Evolutionary conservation across 2,888 invertebrate genomes (phyloP), one percentile per base, ranked within the genome.

Genomic region (Acrobasis consociella): DNA sequence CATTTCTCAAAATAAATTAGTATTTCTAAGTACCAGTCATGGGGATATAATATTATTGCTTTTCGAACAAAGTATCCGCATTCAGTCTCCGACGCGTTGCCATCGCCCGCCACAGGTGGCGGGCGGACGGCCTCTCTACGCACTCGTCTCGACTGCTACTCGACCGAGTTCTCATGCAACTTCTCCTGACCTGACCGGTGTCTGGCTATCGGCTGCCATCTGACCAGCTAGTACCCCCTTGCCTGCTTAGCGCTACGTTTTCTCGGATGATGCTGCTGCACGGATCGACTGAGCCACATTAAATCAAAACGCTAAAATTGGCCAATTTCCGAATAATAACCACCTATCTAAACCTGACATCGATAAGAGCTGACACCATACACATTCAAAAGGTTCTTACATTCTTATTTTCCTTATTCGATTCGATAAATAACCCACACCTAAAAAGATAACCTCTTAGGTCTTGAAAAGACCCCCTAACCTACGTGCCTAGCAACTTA

Each of bases 1-100:
- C 81, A 81, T 83, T 79, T 92, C 91, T 89, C 91, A 91, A 90
- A 91, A 92, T 92, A 91, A 92, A 90, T 90, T 87, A 90, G 84
- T 91, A 89, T 88, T 84, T 84, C 89, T 91, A 91, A 90, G 85
- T 90, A 88, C 60, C 91, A 91, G 91, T 91, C 90, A 83, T 86
- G 91, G 90, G 90, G 89, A 87, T 83, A 84, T 83, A 81, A 77
- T 85, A 88, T 89, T 89, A 86, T 88, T 89, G 82, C 78, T 77
- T 79, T 82, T 81, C 83, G 85, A 87, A 88, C 82, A 52, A 85
- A 85, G 82, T 86, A 83, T 75, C 82, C 83, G 82, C 85, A 78
- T 82, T 89, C 91, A 92, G 91, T 92, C 91, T 83, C 91, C 91
- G 85, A 84, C 91, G 76, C 89, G 83, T 86, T 65, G 85, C 78